These are phyloP conservation scores for Electrophaes corylata DNA, from an alignment of 2,888 invertebrate species.

Conservation along the genomic window DNA sequence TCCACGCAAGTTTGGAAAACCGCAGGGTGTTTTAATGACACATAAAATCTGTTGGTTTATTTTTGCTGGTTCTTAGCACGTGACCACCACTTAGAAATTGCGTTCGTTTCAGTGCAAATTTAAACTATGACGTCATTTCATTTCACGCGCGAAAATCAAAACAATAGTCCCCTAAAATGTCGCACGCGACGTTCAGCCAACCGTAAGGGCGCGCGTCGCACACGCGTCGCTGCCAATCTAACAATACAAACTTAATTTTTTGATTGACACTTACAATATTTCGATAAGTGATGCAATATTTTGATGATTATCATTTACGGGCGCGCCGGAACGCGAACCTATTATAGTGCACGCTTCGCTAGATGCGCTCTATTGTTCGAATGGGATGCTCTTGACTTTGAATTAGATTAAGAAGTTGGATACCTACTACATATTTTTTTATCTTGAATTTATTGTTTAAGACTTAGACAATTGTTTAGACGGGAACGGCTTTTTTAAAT, in stretches of 20 bases:
- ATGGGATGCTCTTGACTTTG: conserved; percentile 50
- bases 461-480: no score
- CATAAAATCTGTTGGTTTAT: no score
- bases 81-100: neutral
- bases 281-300: conserved; percentile 85
- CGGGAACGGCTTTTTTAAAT: no score
- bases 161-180: conserved; percentile 70
- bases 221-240: conserved; percentile 67
- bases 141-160: conserved; percentile 73
- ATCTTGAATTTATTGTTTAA: no score
- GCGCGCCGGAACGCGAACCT: conserved; percentile 48
- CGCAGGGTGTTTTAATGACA: no score
- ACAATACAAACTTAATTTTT: conserved; percentile 82
- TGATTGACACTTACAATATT: conserved; percentile 86
- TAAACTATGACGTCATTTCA: conserved; percentile 55
- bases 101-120: conserved; percentile 24
- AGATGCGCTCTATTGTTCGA: conserved; percentile 51
- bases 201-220: conserved; percentile 51
- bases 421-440: no score
- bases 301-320: conserved; percentile 78
- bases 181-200: conserved; percentile 63
- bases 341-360: conserved; percentile 69
- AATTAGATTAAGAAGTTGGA: conserved; percentile 30
- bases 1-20: no score
- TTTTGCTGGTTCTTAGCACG: neutral